A percentile compares a stretch with the other conserved stretches of the same genome.
phyloP scores from a whole-genome alignment of 2,113 vertebrate species.

The Oreochromis niloticus region DNA sequence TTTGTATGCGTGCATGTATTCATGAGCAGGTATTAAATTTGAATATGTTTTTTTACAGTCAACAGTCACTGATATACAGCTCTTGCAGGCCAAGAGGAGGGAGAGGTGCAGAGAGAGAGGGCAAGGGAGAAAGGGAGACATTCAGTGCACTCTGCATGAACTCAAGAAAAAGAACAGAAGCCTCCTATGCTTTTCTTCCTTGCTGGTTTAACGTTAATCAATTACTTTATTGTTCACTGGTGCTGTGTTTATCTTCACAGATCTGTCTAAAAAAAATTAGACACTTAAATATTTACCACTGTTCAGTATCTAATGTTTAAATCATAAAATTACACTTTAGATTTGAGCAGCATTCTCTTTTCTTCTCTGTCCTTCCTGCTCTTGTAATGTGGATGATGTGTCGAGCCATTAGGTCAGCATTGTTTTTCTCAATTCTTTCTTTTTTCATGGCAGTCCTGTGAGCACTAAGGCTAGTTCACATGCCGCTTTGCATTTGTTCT shows the following conservation, averaged over 20 bases:
- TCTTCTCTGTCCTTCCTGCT: neutral
- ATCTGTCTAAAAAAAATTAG: constrained; percentile 17
- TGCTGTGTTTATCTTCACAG: constrained; percentile 33
- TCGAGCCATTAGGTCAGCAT: constrained; percentile 21
- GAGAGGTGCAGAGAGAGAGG: neutral
- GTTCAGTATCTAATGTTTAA: neutral
- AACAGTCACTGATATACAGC: constrained; percentile 49
- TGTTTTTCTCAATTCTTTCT: constrained; percentile 26
- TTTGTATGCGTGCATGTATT: constrained; percentile 68
- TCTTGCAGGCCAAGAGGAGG: constrained; percentile 13
- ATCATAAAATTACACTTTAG: neutral
- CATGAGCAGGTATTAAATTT: constrained; percentile 61
- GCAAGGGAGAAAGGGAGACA: neutral
- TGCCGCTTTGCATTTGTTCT: constrained; percentile 46
- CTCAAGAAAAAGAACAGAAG: constrained; percentile 32
- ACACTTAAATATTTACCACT: neutral
- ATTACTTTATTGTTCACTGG: constrained; percentile 44
- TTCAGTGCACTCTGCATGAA: constrained; percentile 58
- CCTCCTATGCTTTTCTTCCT: constrained; percentile 11
- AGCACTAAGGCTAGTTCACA: constrained; percentile 56
- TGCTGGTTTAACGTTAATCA: constrained; percentile 12
- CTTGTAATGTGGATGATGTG: neutral
- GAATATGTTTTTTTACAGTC: constrained; percentile 53
- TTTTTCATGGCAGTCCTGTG: constrained; percentile 24
- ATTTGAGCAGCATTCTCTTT: neutral